Conservation (phyloP, 1,140 invertebrate species). For the Hyposmocoma kahamanoa region DNA sequence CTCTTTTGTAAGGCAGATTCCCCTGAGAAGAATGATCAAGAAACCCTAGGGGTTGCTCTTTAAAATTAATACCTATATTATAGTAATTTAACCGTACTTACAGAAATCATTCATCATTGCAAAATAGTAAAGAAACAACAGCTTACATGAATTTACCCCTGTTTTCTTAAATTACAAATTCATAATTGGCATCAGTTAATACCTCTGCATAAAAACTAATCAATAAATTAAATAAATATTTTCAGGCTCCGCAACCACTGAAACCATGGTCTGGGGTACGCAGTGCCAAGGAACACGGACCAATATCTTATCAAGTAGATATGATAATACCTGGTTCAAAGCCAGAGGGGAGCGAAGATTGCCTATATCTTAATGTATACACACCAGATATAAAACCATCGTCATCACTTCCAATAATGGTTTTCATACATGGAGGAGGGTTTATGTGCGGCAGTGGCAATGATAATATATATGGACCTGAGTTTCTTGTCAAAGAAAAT, state of each 20-base stretch:
- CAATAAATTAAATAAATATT: no score
- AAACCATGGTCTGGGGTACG: conserved; percentile 26
- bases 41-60: no score
- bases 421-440: conserved; percentile 62
- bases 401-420: conserved; percentile 45
- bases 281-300: conserved; percentile 19
- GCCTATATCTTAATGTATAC: conserved; percentile 59
- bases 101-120: no score
- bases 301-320: conserved; percentile 20
- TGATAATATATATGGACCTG: conserved; percentile 65
- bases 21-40: no score
- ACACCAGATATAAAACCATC: conserved; percentile 25
- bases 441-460: conserved; percentile 30
- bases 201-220: no score
- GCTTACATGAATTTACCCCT: no score
- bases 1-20: no score
- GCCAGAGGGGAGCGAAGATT: conserved; percentile 57
- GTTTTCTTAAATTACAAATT: no score
- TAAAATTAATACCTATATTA: no score
- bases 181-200: no score
- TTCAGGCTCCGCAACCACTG: conserved; percentile 26
- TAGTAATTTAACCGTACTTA: no score
- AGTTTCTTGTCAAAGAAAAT: conserved; percentile 60
- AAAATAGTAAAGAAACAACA: no score
- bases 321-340: background rate